phyloP scores from a whole-genome alignment of 2,888 invertebrate genomes.

The Anthophora plumipes region DNA sequence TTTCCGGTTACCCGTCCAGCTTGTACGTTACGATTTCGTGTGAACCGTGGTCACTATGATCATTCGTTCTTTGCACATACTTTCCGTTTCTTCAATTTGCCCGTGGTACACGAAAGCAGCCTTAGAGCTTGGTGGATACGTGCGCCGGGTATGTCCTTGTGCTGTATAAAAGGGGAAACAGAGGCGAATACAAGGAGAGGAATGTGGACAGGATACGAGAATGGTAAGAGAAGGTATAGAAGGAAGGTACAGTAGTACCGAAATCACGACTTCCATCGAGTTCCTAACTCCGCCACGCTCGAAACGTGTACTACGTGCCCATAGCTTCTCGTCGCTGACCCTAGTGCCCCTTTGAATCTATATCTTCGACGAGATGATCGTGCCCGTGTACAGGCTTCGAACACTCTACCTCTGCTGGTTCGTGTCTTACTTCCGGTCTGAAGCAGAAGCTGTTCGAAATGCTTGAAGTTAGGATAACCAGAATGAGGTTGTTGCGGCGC shows the following conservation, averaged over 20 bases:
- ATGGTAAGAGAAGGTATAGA: too few relatives aligned
- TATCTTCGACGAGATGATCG: slow-evolving; percentile 36
- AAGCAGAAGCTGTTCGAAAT: background rate
- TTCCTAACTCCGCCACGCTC: slow-evolving; percentile 58
- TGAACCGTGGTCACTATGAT: slow-evolving; percentile 35
- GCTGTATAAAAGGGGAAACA: slow-evolving; percentile 13
- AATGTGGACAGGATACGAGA: slow-evolving; percentile 31
- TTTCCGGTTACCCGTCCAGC: background rate
- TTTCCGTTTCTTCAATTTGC: slow-evolving; percentile 59
- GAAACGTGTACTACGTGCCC: slow-evolving; percentile 66
- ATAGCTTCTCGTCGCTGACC: slow-evolving; percentile 58
- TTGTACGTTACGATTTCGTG: slow-evolving; percentile 36
- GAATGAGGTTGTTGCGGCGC: background rate
- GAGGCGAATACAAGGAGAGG: background rate
- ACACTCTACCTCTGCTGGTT: background rate
- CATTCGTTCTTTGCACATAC: slow-evolving; percentile 40
- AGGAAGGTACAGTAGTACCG: too few relatives aligned
- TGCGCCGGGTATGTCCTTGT: slow-evolving; percentile 55
- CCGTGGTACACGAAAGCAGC: slow-evolving; percentile 9
- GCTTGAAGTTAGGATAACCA: background rate
- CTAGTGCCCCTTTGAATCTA: slow-evolving; percentile 45
- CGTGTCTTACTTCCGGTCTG: background rate
- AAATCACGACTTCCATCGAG: slow-evolving; percentile 69
- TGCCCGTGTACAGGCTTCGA: background rate
- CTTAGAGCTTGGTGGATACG: slow-evolving; percentile 45